Base-by-base conservation (phyloP, 2,888 invertebrate genomes). In the Thera britannica region DNA sequence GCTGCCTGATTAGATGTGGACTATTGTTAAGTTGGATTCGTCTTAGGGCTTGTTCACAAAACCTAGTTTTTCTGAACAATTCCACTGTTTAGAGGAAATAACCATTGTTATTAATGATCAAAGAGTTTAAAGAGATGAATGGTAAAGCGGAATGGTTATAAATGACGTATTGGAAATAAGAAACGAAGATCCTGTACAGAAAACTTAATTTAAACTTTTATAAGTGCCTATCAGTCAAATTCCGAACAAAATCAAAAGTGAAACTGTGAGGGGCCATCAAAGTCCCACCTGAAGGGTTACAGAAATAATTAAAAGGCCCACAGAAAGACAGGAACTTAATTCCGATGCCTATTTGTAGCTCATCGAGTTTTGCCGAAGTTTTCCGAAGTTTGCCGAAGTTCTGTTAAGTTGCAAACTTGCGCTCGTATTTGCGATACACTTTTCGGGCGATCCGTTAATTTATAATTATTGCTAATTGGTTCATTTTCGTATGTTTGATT, bases 301-400 rank as follows among this genome's bases (percentile, higher is more conserved):
- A 76, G 75, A 87, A 90, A 93, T 93, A 93, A 93, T 93, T 93
- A 93, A 93, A 93, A 93, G 92, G 90, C 90, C 85, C 81, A 87
- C 89, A 83, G 90, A 85, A 89, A 87, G 86, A 81, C 83, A 80
- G 84, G 83, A 90, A 92, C 91, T 92, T 89, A 87, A 90, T 90
- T 88, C 88, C 88, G 87, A 91, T 92, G 92, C 91, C 88, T 90
- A 91, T 93, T 92, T 90, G 91, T 89, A 90, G 86, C 90, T 90
- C 90, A 88, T 87, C 86, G 85, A 89, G 86, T 90, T 90, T 80
- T 72, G 67, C 76, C 79, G 79, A 86, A 90, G 82, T 87, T 88
- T 70, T 70, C 66, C 73, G 76, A 80, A 83, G 77, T 81, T 82
- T 63, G 36, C 60, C 57, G 66, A 77, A 81, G 80, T 79, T 79